phyloP scores from a whole-genome alignment of 2,888 invertebrate species.

The Clepsis dumicolana region DNA sequence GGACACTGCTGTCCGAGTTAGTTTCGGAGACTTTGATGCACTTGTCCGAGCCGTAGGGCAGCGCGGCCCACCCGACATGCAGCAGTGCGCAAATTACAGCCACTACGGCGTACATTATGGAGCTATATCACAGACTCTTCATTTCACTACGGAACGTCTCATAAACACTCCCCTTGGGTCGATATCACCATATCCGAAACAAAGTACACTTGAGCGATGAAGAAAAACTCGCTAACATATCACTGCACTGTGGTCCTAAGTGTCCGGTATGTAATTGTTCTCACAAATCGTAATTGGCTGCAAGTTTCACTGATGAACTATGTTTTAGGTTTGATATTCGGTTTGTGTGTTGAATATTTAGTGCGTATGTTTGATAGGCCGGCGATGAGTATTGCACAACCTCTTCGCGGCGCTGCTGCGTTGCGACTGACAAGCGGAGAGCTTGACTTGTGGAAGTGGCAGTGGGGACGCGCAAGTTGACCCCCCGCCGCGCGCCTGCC shows the following conservation, averaged over 20 bases:
- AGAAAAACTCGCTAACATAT: slow-evolving; percentile 82
- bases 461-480: slow-evolving; percentile 77
- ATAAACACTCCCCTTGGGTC: slow-evolving; percentile 85
- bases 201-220: slow-evolving; percentile 78
- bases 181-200: slow-evolving; percentile 86
- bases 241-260: slow-evolving; percentile 78
- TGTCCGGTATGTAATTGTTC: slow-evolving; percentile 56
- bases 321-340: slow-evolving; percentile 63
- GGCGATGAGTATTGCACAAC: slow-evolving; percentile 67
- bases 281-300: slow-evolving; percentile 51
- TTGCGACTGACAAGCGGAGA: slow-evolving; percentile 78
- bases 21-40: slow-evolving; percentile 77
- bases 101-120: slow-evolving; percentile 76
- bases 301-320: slow-evolving; percentile 65
- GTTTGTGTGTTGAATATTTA: slow-evolving; percentile 80
- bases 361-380: slow-evolving; percentile 72
- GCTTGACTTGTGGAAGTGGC: slow-evolving; percentile 77
- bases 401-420: slow-evolving; percentile 73
- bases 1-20: slow-evolving; percentile 84
- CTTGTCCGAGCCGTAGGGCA: slow-evolving; percentile 83
- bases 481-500: slow-evolving; percentile 64
- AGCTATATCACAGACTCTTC: slow-evolving; percentile 78
- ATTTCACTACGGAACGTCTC: slow-evolving; percentile 83
- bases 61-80: slow-evolving; percentile 83
- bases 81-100: slow-evolving; percentile 83